Conservation (phyloP, 1,140 invertebrate species). For the Propsilocerus akamusi region DNA sequence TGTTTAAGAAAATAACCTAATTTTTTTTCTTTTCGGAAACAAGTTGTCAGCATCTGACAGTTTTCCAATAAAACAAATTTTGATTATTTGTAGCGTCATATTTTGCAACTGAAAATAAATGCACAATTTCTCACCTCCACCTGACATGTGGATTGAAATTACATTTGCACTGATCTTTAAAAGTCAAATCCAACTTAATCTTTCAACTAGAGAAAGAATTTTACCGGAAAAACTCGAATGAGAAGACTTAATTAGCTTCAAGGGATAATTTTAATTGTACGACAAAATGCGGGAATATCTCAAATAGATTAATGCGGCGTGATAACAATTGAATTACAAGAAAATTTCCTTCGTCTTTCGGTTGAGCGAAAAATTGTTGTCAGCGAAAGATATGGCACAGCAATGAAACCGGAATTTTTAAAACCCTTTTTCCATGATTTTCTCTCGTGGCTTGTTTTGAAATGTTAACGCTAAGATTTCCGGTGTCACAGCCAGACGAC, state of each 20-base stretch:
- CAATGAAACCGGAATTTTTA: too few relatives aligned
- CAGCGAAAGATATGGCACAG: too few relatives aligned
- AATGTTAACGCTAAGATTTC: conserved; percentile 4
- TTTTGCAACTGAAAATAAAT: too few relatives aligned
- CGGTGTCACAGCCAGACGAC: neutral
- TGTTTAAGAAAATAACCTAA: too few relatives aligned
- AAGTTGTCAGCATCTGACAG: neutral
- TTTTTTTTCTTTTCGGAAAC: too few relatives aligned
- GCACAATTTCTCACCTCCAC: too few relatives aligned
- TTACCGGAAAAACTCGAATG: neutral
- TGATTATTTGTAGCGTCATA: too few relatives aligned
- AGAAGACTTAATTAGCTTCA: conserved; percentile 1
- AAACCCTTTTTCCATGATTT: too few relatives aligned
- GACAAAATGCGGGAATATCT: conserved; percentile 2
- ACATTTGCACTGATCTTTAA: too few relatives aligned
- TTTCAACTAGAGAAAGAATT: too few relatives aligned
- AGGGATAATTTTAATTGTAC: conserved; percentile 4
- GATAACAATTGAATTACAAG: conserved; percentile 3
- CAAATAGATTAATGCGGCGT: conserved; percentile 2
- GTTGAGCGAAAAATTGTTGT: neutral
- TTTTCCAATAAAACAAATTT: conserved; percentile 1
- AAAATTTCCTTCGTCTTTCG: neutral
- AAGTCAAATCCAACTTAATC: too few relatives aligned
- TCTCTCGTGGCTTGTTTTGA: neutral
- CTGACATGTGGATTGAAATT: too few relatives aligned